Conservation (phyloP, 2,113 vertebrate genomes). For the Terrapene triunguis region DNA sequence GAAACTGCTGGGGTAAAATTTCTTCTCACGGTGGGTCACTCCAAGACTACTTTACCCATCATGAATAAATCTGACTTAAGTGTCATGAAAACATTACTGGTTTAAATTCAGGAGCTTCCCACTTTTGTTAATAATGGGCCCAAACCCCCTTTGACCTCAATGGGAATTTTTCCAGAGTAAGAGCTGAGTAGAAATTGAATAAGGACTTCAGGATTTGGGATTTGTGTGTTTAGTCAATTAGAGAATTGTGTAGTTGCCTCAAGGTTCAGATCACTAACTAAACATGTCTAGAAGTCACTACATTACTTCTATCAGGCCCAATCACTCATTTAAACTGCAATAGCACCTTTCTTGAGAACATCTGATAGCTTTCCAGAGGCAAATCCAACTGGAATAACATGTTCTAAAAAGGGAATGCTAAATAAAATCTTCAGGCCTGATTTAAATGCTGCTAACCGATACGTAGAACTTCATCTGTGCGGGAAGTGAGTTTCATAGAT, state of each 20-base stretch:
- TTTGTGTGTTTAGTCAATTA: neutral
- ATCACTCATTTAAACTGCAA: neutral
- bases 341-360: fast-evolving
- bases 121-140: neutral
- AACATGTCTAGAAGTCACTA: neutral
- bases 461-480: neutral
- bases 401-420: neutral
- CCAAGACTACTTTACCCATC: too few species aligned
- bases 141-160: neutral
- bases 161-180: neutral
- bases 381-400: fast-evolving
- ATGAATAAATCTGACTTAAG: neutral
- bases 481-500: neutral
- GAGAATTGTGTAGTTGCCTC: neutral
- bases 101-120: neutral
- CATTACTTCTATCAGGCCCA: neutral
- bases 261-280: neutral
- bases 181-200: neutral
- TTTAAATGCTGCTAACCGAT: neutral
- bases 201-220: neutral
- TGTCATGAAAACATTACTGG: neutral
- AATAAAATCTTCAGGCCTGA: neutral
- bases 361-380: neutral
- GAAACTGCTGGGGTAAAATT: neutral
- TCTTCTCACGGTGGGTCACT: fast-evolving